Evolutionary conservation across 2,113 vertebrate genomes (phyloP).

Genomic region (Progne subis): DNA sequence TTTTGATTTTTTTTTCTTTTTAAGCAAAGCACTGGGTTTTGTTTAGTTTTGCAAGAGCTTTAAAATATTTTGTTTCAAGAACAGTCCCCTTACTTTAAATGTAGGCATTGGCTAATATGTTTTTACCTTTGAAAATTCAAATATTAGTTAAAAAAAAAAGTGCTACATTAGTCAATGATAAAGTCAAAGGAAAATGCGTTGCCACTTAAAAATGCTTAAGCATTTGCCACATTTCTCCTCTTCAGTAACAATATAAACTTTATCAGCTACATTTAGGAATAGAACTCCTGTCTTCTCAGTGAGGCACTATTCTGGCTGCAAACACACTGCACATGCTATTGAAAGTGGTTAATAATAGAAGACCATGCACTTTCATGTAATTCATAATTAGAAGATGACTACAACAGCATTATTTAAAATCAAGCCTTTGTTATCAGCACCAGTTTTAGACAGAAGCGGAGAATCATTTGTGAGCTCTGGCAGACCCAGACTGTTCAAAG

Average conservation of each 20-base stretch:
- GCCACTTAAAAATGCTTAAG: not conserved
- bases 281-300: not conserved
- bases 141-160: not conserved
- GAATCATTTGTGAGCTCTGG: conserved; percentile 82
- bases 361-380: conserved; percentile 77
- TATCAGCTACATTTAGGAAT: not conserved
- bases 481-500: conserved; percentile 86
- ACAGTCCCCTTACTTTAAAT: not conserved
- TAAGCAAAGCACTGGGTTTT: not conserved
- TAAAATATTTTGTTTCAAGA: not conserved
- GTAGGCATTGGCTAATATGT: not conserved
- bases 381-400: conserved; percentile 85
- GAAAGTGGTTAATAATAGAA: conserved; percentile 78
- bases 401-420: conserved; percentile 79
- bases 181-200: not conserved
- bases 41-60: not conserved
- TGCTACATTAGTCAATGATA: not conserved
- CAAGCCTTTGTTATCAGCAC: conserved; percentile 80
- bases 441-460: conserved; percentile 81
- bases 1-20: not conserved
- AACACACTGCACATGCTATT: conserved; percentile 41
- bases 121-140: not conserved
- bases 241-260: conserved; percentile 30
- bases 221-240: not conserved
- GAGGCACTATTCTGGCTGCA: not conserved